Conservation (phyloP, 2,797 vertebrate genomes). For the Cirrhinus mrigala region DNA sequence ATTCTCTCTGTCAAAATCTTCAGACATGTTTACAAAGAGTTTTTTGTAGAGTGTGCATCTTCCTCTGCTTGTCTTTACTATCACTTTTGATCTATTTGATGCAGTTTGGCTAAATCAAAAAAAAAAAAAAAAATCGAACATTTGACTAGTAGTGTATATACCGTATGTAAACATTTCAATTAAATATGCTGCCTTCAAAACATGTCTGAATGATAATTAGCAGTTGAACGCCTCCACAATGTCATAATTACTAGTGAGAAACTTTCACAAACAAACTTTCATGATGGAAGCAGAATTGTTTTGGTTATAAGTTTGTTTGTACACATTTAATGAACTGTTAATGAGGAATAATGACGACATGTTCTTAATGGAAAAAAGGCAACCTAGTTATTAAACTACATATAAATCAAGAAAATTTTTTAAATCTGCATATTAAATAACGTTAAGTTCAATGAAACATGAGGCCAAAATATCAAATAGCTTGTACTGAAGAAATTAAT, state of each 20-base stretch:
- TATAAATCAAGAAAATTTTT: background rate
- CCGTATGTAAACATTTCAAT: background rate
- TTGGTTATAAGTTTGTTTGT: background rate
- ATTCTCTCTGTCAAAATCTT: no score
- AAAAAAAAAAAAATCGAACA: background rate
- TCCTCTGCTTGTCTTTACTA: background rate
- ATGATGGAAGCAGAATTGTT: background rate
- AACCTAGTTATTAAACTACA: background rate
- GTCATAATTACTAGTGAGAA: background rate
- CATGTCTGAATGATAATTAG: background rate
- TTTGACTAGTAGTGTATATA: background rate
- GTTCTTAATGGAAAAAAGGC: background rate
- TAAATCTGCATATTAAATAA: background rate
- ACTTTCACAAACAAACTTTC: background rate
- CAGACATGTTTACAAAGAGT: no score
- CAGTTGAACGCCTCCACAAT: background rate
- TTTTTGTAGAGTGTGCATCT: no score
- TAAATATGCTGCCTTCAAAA: background rate
- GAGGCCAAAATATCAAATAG: background rate
- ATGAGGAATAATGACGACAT: background rate
- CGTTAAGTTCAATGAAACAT: background rate
- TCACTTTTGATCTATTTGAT: background rate
- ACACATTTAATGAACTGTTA: background rate
- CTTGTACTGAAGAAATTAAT: background rate
- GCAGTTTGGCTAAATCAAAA: background rate